A percentile compares a stretch with the other conserved stretches of the same genome.
Evolutionary conservation across 2,113 vertebrate species (phyloP).

Genomic region (Camelus bactrianus): DNA sequence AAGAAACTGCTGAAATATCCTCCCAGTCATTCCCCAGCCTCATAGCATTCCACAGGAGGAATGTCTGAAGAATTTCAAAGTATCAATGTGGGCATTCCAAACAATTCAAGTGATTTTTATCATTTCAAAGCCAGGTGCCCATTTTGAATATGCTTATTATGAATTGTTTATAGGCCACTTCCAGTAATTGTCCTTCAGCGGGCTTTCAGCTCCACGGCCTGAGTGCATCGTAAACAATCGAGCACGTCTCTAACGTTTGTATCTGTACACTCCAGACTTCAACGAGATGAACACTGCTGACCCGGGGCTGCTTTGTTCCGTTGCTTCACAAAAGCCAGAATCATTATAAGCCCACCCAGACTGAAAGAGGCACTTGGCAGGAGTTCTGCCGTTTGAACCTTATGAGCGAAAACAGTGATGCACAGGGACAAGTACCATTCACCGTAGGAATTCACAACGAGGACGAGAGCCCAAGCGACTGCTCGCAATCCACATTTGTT

Average conservation of each 20-base stretch:
- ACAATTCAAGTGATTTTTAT: constrained; percentile 70
- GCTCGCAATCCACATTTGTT: constrained; percentile 73
- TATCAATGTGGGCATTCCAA: not conserved
- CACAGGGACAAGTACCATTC: constrained; percentile 54
- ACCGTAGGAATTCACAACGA: constrained; percentile 75
- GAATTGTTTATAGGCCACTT: constrained; percentile 68
- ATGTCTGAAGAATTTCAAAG: constrained; percentile 47
- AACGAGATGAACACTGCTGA: constrained; percentile 62
- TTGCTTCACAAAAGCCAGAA: constrained; percentile 68
- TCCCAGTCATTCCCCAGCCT: constrained; percentile 58
- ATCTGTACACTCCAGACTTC: constrained; percentile 33
- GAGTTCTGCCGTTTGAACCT: constrained; percentile 54
- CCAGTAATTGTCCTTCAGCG: constrained; percentile 59
- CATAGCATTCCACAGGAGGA: not conserved
- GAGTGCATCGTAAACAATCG: not conserved
- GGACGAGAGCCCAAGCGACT: constrained; percentile 75
- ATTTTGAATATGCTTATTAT: constrained; percentile 51
- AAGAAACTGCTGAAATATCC: constrained; percentile 31
- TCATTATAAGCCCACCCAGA: constrained; percentile 75
- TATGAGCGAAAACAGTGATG: constrained; percentile 73
- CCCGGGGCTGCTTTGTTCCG: constrained; percentile 54
- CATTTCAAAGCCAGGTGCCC: constrained; percentile 52
- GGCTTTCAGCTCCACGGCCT: not conserved
- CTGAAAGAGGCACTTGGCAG: constrained; percentile 70
- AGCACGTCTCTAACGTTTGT: constrained; percentile 18